Conservation (phyloP, 2,113 vertebrate genomes). For the Desmodus rotundus region DNA sequence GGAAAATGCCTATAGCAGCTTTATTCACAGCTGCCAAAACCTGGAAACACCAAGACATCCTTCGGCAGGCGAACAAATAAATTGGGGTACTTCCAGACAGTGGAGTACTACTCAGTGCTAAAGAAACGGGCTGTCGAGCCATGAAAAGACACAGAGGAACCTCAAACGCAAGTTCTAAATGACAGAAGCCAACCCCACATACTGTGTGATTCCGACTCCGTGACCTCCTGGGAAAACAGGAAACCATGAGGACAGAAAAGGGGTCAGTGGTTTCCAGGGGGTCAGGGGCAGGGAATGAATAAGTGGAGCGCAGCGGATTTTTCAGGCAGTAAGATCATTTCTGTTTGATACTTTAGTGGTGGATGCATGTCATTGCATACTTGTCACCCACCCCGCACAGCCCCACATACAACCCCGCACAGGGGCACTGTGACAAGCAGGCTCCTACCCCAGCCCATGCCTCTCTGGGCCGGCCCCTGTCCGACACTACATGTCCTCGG, state of each 20-base stretch:
- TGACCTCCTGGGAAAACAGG: not conserved
- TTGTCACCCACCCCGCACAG: not conserved
- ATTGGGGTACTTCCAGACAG: not conserved
- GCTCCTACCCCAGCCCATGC: not conserved
- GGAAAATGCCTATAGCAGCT: not conserved
- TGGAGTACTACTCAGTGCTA: not conserved
- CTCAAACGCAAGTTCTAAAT: not conserved
- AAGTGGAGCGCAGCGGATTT: not conserved
- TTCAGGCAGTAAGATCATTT: not conserved
- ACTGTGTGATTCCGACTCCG: not conserved
- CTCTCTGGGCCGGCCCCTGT: not conserved
- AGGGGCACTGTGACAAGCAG: rapidly evolving
- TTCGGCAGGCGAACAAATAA: not conserved
- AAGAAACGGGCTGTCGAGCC: not conserved
- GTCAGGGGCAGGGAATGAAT: not conserved
- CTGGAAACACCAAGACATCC: not conserved
- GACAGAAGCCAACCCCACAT: not conserved
- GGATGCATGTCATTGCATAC: not conserved
- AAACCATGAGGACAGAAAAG: not conserved
- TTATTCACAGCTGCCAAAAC: too few species aligned
- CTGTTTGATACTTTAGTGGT: not conserved
- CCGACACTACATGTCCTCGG: not conserved
- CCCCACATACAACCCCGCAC: not conserved
- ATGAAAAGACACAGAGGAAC: not conserved
- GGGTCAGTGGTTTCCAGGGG: not conserved